A percentile compares a stretch with the other conserved stretches of the same genome.
Evolutionary conservation across 2,113 vertebrate genomes (phyloP).

Genomic region (Etheostoma cragini): DNA sequence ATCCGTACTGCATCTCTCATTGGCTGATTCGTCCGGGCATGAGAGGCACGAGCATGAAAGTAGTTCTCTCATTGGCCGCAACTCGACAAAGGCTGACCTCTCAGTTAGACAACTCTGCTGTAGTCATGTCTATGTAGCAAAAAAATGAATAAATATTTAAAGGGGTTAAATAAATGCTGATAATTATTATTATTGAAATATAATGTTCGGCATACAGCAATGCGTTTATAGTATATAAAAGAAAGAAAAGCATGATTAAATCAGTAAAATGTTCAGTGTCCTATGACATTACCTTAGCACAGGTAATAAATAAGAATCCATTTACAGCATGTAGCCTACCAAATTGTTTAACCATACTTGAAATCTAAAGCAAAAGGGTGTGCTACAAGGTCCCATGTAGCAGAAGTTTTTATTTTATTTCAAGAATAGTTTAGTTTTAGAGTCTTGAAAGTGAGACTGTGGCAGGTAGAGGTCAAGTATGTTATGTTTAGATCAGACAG

Average conservation of each 20-base stretch:
- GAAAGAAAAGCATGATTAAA: background rate
- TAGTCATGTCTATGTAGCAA: background rate
- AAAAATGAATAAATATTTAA: too few relatives aligned
- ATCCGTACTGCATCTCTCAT: slow-evolving; percentile 44
- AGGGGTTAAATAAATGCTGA: background rate
- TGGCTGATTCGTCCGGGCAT: slow-evolving; percentile 44
- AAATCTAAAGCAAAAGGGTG: background rate
- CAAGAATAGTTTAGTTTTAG: background rate
- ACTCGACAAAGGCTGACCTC: background rate
- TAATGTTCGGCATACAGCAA: background rate
- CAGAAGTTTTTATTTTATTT: background rate
- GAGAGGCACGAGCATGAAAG: background rate
- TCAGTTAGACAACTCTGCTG: background rate
- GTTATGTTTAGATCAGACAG: background rate
- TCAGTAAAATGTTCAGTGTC: background rate
- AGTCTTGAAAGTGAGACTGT: too few relatives aligned
- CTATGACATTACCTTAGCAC: background rate
- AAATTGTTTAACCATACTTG: background rate
- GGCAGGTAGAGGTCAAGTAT: too few relatives aligned
- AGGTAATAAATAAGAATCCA: background rate
- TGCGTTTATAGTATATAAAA: background rate
- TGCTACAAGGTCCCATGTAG: background rate
- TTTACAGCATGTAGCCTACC: background rate
- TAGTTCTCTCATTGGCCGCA: slow-evolving; percentile 56
- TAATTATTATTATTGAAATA: background rate